These are phyloP conservation scores for Agrotis clavis DNA, from an alignment of 2,888 invertebrate genomes.

Conservation along the genomic window DNA sequence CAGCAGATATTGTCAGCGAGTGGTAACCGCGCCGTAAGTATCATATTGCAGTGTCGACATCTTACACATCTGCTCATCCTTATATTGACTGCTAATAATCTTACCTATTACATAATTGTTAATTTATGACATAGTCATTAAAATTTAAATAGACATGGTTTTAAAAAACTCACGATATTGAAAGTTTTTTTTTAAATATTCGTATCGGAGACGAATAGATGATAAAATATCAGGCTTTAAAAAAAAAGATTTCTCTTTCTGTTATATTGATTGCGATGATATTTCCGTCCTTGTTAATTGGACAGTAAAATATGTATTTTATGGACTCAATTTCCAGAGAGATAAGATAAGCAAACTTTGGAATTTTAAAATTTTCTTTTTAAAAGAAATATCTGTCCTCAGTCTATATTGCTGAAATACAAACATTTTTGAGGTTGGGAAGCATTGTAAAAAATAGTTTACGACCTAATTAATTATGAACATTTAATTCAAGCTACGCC, in stretches of 20 bases:
- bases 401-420: no score
- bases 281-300: not conserved
- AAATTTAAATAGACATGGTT: not conserved
- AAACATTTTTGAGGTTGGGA: no score
- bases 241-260: not conserved
- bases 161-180: not conserved
- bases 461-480: no score
- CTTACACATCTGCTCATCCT: constrained; percentile 16
- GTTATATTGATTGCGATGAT: not conserved
- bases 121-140: not conserved
- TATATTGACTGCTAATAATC: constrained; percentile 18
- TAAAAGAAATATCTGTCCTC: no score
- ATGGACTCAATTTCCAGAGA: not conserved
- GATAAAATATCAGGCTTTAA: not conserved
- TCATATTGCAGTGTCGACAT: no score
- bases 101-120: constrained; percentile 5
- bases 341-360: no score
- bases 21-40: not conserved
- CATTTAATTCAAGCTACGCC: no score
- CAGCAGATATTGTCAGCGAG: not conserved
- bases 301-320: not conserved
- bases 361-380: no score
- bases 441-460: no score
- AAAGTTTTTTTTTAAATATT: not conserved
- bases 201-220: not conserved